phyloP scores from a whole-genome alignment of 2,888 invertebrate genomes.

The Epinotia demarniana region DNA sequence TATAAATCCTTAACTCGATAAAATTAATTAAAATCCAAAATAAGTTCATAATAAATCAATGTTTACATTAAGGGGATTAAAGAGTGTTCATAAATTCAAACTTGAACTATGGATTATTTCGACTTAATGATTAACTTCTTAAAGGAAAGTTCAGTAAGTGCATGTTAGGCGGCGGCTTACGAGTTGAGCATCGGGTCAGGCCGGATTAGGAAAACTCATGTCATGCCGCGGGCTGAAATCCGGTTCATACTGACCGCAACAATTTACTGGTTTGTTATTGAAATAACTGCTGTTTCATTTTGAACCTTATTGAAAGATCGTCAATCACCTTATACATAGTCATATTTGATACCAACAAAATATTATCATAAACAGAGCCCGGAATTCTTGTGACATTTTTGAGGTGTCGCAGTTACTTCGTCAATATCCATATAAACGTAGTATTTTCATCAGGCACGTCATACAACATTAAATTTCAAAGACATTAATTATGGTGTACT shows the following conservation, averaged over 20 bases:
- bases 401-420: background rate
- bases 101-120: background rate
- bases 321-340: too few relatives aligned
- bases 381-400: background rate
- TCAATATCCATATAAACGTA: too few relatives aligned
- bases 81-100: background rate
- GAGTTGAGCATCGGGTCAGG: background rate
- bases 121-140: slow-evolving; percentile 16
- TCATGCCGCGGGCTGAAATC: background rate
- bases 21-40: background rate
- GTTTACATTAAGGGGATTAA: background rate
- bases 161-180: slow-evolving; percentile 2
- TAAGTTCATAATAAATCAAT: background rate
- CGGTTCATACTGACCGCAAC: slow-evolving; percentile 1
- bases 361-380: too few relatives aligned
- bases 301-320: background rate
- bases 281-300: background rate
- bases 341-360: too few relatives aligned
- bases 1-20: background rate
- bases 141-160: slow-evolving; percentile 12
- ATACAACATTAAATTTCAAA: too few relatives aligned
- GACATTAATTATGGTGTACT: too few relatives aligned
- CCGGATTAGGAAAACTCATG: slow-evolving; percentile 14
- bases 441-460: too few relatives aligned
- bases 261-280: background rate